These are phyloP conservation scores for Polylopha cassiicola DNA, from an alignment of 2,888 invertebrate genomes.

Conservation along the genomic window DNA sequence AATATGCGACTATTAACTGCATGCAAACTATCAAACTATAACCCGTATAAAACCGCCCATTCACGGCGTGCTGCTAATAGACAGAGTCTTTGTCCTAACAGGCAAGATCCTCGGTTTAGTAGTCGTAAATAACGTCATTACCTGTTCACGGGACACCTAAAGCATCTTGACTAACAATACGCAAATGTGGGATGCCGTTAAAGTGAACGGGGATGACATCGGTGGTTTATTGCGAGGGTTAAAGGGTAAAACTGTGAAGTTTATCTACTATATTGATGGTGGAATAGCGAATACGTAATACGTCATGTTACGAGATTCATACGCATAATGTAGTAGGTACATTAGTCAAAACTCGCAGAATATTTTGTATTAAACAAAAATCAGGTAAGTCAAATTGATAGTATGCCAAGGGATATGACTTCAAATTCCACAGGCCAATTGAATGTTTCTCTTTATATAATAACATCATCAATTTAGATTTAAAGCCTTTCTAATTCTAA, in stretches of 20 bases:
- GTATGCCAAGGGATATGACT: no score
- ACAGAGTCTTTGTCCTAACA: constrained; percentile 18
- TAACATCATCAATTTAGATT: no score
- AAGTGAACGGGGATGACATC: constrained; percentile 58
- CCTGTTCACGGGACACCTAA: constrained; percentile 60
- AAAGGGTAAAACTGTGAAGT: constrained; percentile 23
- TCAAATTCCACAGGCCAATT: no score
- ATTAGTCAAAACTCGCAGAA: no score
- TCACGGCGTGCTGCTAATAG: constrained; percentile 18
- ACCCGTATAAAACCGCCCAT: constrained; percentile 15
- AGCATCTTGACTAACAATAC: constrained; percentile 68
- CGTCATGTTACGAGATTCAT: no score
- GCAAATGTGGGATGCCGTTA: constrained; percentile 64
- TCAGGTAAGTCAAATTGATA: no score
- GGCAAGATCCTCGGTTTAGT: constrained; percentile 40
- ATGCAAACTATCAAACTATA: constrained; percentile 18
- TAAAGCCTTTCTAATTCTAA: no score
- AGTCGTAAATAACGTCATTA: constrained; percentile 71
- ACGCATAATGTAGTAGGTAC: no score
- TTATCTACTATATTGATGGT: constrained; percentile 6
- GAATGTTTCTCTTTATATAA: no score
- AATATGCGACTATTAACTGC: no score
- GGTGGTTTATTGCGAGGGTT: constrained; percentile 54
- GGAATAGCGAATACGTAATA: constrained; percentile 5
- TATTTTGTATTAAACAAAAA: no score